Evolutionary conservation across 2,113 vertebrate genomes (phyloP), one percentile per base, ranked within the genome.

Genomic region (Natator depressus): DNA sequence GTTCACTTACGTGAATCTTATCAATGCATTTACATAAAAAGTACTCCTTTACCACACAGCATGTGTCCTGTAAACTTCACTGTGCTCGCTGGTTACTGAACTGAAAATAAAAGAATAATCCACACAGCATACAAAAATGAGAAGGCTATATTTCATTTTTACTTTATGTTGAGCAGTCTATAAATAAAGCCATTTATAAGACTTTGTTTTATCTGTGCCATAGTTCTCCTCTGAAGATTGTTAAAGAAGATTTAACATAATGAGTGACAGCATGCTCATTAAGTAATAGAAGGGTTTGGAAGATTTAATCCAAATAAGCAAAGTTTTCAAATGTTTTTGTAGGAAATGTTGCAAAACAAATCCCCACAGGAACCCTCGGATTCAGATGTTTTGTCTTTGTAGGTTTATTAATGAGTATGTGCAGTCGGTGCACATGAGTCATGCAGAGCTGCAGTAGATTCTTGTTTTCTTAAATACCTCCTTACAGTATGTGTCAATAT

Each of bases 391-490:
- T 82, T 95, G 19, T 95, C 91, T 97, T 91, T 89, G 69, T n/a
- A 96, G 81, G 62, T 42, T 97, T 97, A 97, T 97, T 98, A 97
- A 97, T 89, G 87, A 97, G 55, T 24, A 24, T 95, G 46, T 94
- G 95, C 13, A 10, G 69, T 93, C 94, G 89, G 69, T 96, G 89
- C 46, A 75, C 47, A 95, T 95, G 92, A 96, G 87, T 98, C 97
- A 96, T 92, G 89, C 38, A 85, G 88, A 92, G 75, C 89, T 96
- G 79, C 80, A 84, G 84, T 89, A 93, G 87, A 97, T 94, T 96
- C 90, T 80, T 96, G 25, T 87, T 95, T 97, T 93, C 94, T 97
- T 96, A 98, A 95, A 95, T 85, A 69, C 96, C 86, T 97, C 91
- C 8, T 97, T 98, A 95, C 72, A 82, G 29, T 84, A 81, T 93